Evolutionary conservation across 2,888 invertebrate genomes (phyloP).

Genomic region (Allophyes oxyacanthae): DNA sequence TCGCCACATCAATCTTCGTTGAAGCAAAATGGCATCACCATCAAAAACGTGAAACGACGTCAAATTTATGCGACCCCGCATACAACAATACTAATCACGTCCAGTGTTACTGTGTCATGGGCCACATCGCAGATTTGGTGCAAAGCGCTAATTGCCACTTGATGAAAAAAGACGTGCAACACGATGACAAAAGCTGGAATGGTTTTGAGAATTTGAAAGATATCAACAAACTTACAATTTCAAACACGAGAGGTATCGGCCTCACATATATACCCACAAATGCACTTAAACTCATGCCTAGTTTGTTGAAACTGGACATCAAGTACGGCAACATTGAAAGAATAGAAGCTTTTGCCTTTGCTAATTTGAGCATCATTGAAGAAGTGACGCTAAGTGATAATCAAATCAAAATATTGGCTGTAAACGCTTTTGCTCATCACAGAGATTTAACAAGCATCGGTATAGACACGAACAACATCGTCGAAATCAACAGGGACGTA

Average conservation of each 20-base stretch:
- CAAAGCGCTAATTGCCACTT: slow-evolving; percentile 92
- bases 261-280: slow-evolving; percentile 92
- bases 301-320: slow-evolving; percentile 89
- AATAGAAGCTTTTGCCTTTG: slow-evolving; percentile 92
- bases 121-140: slow-evolving; percentile 70
- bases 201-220: slow-evolving; percentile 91
- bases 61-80: slow-evolving; percentile 73
- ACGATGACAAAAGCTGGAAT: slow-evolving; percentile 91
- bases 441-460: slow-evolving; percentile 90
- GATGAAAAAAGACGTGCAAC: slow-evolving; percentile 87
- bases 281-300: slow-evolving; percentile 89
- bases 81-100: slow-evolving; percentile 74
- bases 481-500: slow-evolving; percentile 92
- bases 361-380: slow-evolving; percentile 90
- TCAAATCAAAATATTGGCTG: slow-evolving; percentile 90
- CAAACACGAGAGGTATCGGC: slow-evolving; percentile 90
- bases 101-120: slow-evolving; percentile 76
- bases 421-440: slow-evolving; percentile 92
- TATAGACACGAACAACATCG: slow-evolving; percentile 92
- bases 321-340: slow-evolving; percentile 92
- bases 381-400: slow-evolving; percentile 92
- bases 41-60: slow-evolving; percentile 67
- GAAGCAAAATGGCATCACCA: slow-evolving; percentile 70
- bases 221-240: slow-evolving; percentile 90
- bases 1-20: slow-evolving; percentile 64